Conservation (phyloP, 2,113 vertebrate genomes). For the Tiliqua scincoides region DNA sequence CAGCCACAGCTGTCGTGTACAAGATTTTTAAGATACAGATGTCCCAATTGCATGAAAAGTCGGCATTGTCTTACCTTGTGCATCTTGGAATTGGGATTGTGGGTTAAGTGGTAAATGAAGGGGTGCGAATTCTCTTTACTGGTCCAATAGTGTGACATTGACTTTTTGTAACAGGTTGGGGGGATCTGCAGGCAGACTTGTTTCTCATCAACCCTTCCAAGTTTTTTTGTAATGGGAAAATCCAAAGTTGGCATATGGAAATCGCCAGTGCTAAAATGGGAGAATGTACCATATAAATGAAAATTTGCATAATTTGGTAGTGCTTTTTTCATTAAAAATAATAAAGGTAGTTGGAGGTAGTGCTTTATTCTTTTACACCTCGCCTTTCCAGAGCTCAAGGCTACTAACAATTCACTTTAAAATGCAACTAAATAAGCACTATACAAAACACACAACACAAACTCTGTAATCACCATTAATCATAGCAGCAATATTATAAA, state of each 20-base stretch:
- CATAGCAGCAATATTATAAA: no score
- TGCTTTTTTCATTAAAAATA: no score
- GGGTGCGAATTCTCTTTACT: not conserved
- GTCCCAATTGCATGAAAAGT: slow-evolving; percentile 4
- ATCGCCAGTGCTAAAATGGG: not conserved
- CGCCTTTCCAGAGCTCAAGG: no score
- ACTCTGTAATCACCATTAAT: no score
- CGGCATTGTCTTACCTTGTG: no score
- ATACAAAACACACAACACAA: no score
- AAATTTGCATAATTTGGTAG: not conserved
- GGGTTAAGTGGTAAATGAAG: not conserved
- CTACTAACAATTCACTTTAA: no score
- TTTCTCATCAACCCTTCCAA: not conserved
- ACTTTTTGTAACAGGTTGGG: not conserved
- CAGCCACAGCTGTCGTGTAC: slow-evolving; percentile 42
- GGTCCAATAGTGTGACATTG: not conserved
- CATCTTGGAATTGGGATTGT: no score
- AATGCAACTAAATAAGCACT: no score
- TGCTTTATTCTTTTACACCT: not conserved
- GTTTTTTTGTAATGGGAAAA: not conserved
- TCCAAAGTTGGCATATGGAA: not conserved
- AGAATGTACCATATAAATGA: not conserved
- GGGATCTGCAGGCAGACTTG: not conserved
- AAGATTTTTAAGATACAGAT: not conserved
- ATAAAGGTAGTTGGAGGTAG: not conserved